These are phyloP conservation scores for Stictonetta naevosa DNA, from an alignment of 2,113 vertebrate genomes.

Conservation along the genomic window DNA sequence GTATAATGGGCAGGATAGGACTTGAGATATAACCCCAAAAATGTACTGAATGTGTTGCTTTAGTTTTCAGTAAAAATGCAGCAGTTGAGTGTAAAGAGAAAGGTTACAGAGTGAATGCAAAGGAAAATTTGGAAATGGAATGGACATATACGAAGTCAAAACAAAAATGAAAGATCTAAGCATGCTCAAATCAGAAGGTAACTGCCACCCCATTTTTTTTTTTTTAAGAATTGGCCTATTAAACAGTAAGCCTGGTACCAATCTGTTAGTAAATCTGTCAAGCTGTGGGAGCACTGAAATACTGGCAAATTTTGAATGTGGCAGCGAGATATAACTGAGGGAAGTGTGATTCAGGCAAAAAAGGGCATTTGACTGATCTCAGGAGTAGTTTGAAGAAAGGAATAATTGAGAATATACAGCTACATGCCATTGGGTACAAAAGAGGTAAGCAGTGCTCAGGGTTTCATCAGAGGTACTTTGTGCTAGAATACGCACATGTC, in stretches of 20 bases:
- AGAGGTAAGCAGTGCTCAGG: neutral
- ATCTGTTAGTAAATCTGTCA: conserved; percentile 68
- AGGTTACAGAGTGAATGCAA: neutral
- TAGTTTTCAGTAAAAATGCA: neutral
- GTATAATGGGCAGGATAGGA: neutral
- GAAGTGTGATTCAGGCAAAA: conserved; percentile 31
- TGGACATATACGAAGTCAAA: neutral
- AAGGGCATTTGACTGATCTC: conserved; percentile 34
- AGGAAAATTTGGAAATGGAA: neutral
- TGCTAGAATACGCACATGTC: neutral
- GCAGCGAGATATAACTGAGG: conserved; percentile 1
- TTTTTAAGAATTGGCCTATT: neutral
- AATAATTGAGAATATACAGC: neutral
- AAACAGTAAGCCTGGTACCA: conserved; percentile 52
- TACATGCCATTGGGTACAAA: neutral
- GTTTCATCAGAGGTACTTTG: neutral
- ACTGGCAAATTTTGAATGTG: conserved; percentile 33
- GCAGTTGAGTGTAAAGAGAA: neutral
- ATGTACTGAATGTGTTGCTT: neutral
- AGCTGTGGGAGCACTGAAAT: conserved; percentile 43
- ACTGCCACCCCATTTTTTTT: neutral
- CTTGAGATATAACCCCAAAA: neutral
- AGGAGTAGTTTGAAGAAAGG: conserved; percentile 33
- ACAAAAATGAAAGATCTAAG: conserved; percentile 9
- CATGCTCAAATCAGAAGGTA: conserved; percentile 32